Percentiles rank a stretch among this genome's conserved stretches.
phyloP scores from a whole-genome alignment of 2,888 invertebrate species.

The Protodeltote pygarga region DNA sequence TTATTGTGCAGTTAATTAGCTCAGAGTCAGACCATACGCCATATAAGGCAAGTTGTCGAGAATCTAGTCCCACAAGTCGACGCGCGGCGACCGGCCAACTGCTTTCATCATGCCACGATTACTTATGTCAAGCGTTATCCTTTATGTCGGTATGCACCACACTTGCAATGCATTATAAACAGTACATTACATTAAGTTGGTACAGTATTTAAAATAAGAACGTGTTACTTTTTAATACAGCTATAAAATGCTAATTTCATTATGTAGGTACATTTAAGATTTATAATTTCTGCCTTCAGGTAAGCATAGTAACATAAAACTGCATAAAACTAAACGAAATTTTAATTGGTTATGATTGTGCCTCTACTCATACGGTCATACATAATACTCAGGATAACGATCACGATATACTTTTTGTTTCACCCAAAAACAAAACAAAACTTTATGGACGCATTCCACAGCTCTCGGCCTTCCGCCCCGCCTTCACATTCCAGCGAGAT shows the following conservation, averaged over 20 bases:
- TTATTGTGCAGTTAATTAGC: slow-evolving; percentile 71
- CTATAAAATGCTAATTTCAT: too few species aligned
- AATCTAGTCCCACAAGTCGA: slow-evolving; percentile 65
- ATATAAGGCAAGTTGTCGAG: slow-evolving; percentile 71
- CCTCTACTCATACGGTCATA: too few species aligned
- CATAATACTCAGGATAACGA: too few species aligned
- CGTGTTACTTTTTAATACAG: too few species aligned
- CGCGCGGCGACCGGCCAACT: slow-evolving; percentile 47
- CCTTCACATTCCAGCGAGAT: slow-evolving; percentile 64
- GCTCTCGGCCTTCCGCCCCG: slow-evolving; percentile 50
- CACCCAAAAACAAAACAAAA: slow-evolving; percentile 55
- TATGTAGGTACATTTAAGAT: too few species aligned
- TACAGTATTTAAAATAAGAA: slow-evolving; percentile 16
- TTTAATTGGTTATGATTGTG: slow-evolving; percentile 18
- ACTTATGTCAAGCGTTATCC: slow-evolving; percentile 53
- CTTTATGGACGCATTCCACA: slow-evolving; percentile 57
- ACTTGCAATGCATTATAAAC: slow-evolving; percentile 19
- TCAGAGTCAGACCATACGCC: slow-evolving; percentile 67
- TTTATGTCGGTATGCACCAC: slow-evolving; percentile 33
- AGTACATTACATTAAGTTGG: slow-evolving; percentile 10
- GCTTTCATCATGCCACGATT: slow-evolving; percentile 61
- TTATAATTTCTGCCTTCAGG: too few species aligned
- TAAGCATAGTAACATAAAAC: too few species aligned
- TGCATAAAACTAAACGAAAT: too few species aligned
- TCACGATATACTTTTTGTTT: slow-evolving; percentile 26